Conservation (phyloP, 35 echinoderm and acorn worm genomes). For the Diadema setosum region DNA sequence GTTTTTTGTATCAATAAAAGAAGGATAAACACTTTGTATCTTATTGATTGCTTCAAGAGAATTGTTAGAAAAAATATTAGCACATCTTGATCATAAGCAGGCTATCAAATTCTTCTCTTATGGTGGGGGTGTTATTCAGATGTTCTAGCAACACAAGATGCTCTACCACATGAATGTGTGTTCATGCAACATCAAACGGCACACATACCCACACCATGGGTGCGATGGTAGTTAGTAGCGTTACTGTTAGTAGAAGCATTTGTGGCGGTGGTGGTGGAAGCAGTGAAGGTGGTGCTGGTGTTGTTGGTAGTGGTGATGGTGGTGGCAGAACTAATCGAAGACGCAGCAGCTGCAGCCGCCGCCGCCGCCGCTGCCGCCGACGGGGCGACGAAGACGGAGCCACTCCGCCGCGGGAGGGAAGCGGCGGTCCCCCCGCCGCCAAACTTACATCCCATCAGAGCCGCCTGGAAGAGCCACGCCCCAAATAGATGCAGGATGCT, state of each 20-base stretch:
- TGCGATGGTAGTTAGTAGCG: constrained; percentile 4
- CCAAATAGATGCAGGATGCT: constrained; percentile 97
- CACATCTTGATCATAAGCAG: too few species aligned
- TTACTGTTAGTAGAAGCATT: background rate
- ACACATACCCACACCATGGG: constrained; percentile 2
- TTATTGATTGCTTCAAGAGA: too few species aligned
- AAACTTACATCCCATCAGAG: constrained; percentile 98
- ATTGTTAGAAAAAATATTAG: too few species aligned
- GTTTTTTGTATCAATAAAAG: too few species aligned
- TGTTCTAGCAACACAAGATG: too few species aligned
- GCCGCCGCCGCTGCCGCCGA: constrained; percentile 7
- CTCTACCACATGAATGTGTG: background rate
- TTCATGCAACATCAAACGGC: background rate
- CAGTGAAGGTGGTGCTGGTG: constrained; percentile 33
- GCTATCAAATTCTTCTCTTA: too few species aligned
- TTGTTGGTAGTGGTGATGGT: constrained; percentile 40
- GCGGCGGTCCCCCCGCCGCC: constrained; percentile 22
- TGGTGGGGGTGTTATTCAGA: too few species aligned
- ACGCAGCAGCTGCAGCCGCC: constrained; percentile 21
- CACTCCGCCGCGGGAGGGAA: constrained; percentile 60
- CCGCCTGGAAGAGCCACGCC: constrained; percentile 97
- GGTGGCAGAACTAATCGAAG: constrained; percentile 38
- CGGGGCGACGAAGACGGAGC: constrained; percentile 56
- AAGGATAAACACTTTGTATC: too few species aligned
- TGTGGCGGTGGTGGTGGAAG: background rate